A percentile compares a stretch with the other conserved stretches of the same genome.
These are phyloP conservation scores for Parus major DNA, from an alignment of 2,113 vertebrate genomes.

Conservation along the genomic window DNA sequence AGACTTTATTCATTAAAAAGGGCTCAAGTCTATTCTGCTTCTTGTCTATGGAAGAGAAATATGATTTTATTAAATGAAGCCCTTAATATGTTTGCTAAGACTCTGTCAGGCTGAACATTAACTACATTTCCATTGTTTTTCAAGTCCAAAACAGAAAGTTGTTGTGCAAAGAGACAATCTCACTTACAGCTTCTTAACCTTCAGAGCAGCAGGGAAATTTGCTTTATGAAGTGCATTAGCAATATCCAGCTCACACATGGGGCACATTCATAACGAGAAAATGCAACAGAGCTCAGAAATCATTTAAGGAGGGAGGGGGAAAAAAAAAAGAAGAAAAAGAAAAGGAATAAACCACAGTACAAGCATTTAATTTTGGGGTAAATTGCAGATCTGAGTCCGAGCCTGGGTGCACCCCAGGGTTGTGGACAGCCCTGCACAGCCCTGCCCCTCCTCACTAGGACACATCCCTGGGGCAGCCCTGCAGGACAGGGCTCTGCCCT, in stretches of 20 bases:
- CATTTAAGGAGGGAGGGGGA: fast-evolving
- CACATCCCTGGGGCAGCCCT: not conserved
- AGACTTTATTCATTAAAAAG: slow-evolving; percentile 44
- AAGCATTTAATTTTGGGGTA: not conserved
- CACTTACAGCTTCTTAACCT: not conserved
- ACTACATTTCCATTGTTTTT: slow-evolving; percentile 36
- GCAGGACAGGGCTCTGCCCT: not conserved
- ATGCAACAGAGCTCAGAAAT: not conserved
- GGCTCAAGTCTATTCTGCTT: slow-evolving; percentile 23
- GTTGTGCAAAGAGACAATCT: not conserved
- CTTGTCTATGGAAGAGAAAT: slow-evolving; percentile 32
- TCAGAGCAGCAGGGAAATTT: not conserved
- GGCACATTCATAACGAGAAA: not conserved
- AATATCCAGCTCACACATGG: not conserved
- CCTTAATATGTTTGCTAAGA: slow-evolving; percentile 51
- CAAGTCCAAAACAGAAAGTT: not conserved
- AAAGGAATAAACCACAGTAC: fast-evolving
- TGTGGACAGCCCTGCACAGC: not conserved
- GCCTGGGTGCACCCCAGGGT: not conserved
- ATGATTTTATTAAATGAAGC: slow-evolving; percentile 53
- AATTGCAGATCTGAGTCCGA: fast-evolving
- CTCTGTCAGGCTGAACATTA: slow-evolving; percentile 32
- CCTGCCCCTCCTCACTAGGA: not conserved
- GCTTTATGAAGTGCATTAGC: not conserved
- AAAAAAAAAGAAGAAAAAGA: too few relatives aligned